Evolutionary conservation across 1,140 invertebrate species (phyloP), one percentile per base, ranked within the genome.

Genomic region (Oryctes rhinoceros): DNA sequence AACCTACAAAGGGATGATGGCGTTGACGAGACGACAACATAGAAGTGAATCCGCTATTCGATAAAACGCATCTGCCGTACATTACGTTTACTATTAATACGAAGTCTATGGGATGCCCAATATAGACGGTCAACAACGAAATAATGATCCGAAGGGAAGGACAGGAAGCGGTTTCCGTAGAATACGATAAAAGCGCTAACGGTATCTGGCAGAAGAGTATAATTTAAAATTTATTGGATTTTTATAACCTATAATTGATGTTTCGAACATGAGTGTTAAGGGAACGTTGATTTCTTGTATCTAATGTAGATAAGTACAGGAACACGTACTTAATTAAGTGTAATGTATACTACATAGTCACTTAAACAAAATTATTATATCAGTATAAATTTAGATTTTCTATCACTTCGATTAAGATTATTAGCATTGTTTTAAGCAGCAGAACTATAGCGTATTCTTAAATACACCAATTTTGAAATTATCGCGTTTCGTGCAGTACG

Each of bases 1-100:
- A n/a, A 59, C 53, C 53, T 59, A 59, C 53, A n/a, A 59, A 59
- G 53, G 53, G 53, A 59, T 59, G 53, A 18, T 59, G n/a, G 39
- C 39, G 9, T 5, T 44, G 39, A 10, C 39, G 39, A n/a, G n/a
- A 59, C n/a, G 53, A 18, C 15, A 15, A 59, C 18, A 59, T 59
- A 15, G 18, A 18, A 59, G 53, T 59, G 53, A 59, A 59, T 59
- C 18, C n/a, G 53, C 53, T 59, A 59, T 3, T 59, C 53, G 7
- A 59, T 18, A 59, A 59, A 18, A 59, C 39, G 39, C 53, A 59
- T 59, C 53, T 59, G 53, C 53, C 15, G 53, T 59, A 59, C 18
- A 59, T 18, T 18, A n/a, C 53, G 53, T 15, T 59, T 59, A 18
- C 53, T 18, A 59, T 59, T 59, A 59, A 59, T 59, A 59, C 4